Conservation (phyloP, 2,113 vertebrate species). For the Thymallus thymallus region DNA sequence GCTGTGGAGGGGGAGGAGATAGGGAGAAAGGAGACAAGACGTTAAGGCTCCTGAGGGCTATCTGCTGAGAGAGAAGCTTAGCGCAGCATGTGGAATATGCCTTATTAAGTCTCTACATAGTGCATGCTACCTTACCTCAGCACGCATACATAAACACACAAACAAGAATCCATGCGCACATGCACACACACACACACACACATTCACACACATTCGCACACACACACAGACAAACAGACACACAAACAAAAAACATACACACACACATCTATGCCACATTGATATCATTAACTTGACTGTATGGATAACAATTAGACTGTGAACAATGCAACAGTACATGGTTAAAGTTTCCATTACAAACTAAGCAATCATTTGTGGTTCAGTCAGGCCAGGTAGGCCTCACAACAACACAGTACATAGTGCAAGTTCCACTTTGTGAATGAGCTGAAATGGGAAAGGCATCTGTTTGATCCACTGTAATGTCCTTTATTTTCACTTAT, state of each 20-base stretch:
- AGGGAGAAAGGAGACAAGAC: slow-evolving; percentile 12
- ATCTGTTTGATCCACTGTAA: no score
- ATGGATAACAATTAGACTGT: no score
- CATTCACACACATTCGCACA: neutral
- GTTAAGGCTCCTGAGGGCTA: neutral
- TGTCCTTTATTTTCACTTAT: no score
- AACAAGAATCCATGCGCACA: neutral
- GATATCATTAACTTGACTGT: no score
- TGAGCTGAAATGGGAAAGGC: no score
- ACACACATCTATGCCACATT: neutral
- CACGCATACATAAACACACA: neutral
- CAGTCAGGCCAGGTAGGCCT: no score
- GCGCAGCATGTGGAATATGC: neutral
- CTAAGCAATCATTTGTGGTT: no score
- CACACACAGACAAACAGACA: neutral
- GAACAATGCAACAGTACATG: neutral
- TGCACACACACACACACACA: neutral
- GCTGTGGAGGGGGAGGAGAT: neutral
- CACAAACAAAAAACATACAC: no score
- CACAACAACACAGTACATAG: no score
- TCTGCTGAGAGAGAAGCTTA: slow-evolving; percentile 9
- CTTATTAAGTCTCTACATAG: neutral
- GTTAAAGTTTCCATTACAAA: neutral
- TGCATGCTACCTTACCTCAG: neutral
- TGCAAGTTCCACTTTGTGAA: no score